phyloP scores from a whole-genome alignment of 2,797 vertebrate genomes.

The Chaetodon trifasciatus region DNA sequence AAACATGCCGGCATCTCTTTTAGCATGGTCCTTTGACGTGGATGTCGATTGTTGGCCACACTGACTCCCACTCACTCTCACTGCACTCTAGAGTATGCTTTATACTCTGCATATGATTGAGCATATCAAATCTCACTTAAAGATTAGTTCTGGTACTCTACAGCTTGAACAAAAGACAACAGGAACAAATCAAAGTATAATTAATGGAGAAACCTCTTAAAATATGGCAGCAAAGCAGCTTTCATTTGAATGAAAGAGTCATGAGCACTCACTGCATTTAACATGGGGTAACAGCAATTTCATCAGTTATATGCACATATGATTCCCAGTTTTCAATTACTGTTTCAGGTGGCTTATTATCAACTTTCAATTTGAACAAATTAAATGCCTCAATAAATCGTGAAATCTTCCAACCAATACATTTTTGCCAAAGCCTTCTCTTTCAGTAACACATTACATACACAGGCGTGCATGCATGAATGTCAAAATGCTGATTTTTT shows the following conservation, averaged over 20 bases:
- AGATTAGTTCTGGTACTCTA: slow-evolving; percentile 22
- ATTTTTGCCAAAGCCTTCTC: not conserved
- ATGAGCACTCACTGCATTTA: not conserved
- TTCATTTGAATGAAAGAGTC: not conserved
- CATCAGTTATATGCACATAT: not conserved
- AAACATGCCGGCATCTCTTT: slow-evolving; percentile 68
- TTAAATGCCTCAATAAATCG: not conserved
- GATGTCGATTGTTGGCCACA: slow-evolving; percentile 60
- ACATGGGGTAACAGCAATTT: not conserved
- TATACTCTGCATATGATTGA: slow-evolving; percentile 53
- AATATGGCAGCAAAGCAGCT: not conserved
- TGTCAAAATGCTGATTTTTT: not conserved
- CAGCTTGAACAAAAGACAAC: slow-evolving; percentile 29
- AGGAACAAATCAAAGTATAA: too few species aligned
- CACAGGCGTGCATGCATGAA: too few species aligned
- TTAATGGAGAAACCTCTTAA: not conserved
- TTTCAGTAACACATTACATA: not conserved
- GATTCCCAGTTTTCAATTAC: not conserved
- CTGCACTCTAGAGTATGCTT: slow-evolving; percentile 48
- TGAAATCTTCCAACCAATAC: not conserved
- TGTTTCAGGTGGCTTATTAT: not conserved
- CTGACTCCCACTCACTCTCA: slow-evolving; percentile 69
- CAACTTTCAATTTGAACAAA: not conserved
- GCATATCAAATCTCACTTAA: slow-evolving; percentile 50
- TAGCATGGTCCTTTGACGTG: slow-evolving; percentile 62